A percentile compares a stretch with the other conserved stretches of the same genome.
phyloP scores from a whole-genome alignment of 2,797 vertebrate species.

The Alauda arvensis region DNA sequence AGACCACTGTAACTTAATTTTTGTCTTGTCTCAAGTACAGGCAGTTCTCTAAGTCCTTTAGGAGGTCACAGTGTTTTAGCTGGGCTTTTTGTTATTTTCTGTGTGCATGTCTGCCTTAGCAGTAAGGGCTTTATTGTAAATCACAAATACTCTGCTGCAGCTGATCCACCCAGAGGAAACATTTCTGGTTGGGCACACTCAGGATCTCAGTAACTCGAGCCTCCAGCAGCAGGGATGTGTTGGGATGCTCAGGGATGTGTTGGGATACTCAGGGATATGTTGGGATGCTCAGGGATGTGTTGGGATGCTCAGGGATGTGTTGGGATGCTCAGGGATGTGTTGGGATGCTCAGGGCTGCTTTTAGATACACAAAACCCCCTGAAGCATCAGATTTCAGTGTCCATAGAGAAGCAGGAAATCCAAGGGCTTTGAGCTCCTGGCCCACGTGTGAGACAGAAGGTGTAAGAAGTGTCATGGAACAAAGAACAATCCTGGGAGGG shows the following conservation, averaged over 20 bases:
- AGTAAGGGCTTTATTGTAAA: neutral
- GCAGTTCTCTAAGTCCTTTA: neutral
- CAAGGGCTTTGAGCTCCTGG: neutral
- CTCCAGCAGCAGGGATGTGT: neutral
- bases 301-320: neutral
- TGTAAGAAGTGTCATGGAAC: neutral
- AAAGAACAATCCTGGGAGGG: neutral
- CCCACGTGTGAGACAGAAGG: neutral
- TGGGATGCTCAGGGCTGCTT: neutral
- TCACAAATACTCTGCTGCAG: neutral
- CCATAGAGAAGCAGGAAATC: neutral
- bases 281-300: neutral
- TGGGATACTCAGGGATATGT: neutral
- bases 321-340: neutral
- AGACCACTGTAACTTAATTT: neutral
- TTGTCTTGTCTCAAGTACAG: too few relatives aligned
- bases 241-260: neutral
- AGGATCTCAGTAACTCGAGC: neutral
- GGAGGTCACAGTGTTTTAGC: accelerated
- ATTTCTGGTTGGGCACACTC: neutral
- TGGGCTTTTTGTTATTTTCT: neutral
- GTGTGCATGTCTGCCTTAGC: neutral
- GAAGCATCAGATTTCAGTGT: neutral
- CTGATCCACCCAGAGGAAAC: neutral
- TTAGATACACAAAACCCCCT: accelerated